Conservation (phyloP, 1,140 invertebrate genomes). For the Drosophila grimshawi region DNA sequence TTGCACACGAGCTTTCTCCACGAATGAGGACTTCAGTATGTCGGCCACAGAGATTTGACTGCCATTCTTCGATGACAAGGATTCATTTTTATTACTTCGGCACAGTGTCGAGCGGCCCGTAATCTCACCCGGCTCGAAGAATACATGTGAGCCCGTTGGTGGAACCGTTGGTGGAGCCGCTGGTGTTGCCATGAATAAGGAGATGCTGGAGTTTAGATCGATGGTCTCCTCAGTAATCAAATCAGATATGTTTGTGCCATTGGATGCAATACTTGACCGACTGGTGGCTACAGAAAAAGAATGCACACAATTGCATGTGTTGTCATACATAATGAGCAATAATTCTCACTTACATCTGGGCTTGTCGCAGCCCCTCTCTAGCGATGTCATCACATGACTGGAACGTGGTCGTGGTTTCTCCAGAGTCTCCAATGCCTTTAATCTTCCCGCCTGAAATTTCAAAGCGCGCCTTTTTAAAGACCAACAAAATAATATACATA, state of each 20-base stretch:
- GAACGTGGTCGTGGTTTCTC: constrained; percentile 44
- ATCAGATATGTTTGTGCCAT: constrained; percentile 72
- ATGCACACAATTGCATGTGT: background rate
- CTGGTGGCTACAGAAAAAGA: background rate
- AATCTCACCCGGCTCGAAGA: constrained; percentile 77
- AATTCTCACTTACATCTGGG: background rate
- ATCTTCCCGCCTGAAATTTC: constrained; percentile 54
- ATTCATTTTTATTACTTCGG: constrained; percentile 20
- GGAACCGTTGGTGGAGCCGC: constrained; percentile 4
- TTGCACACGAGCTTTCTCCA: constrained; percentile 66
- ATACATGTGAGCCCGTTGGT: constrained; percentile 59
- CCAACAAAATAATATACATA: background rate
- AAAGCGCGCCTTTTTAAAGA: constrained; percentile 2
- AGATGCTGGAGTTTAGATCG: constrained; percentile 63
- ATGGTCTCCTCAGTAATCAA: constrained; percentile 77
- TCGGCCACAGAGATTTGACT: constrained; percentile 64
- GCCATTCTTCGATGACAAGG: constrained; percentile 6
- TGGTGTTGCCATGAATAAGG: constrained; percentile 39
- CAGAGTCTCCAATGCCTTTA: constrained; percentile 66
- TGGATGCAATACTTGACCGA: constrained; percentile 17
- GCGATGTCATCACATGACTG: constrained; percentile 19
- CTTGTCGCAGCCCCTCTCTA: background rate
- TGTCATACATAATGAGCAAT: background rate
- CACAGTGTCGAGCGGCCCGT: constrained; percentile 75
- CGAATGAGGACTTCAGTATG: constrained; percentile 68